Evolutionary conservation across 2,888 invertebrate genomes (phyloP), one percentile per base, ranked within the genome.

Genomic region (Microplitis deprimator): DNA sequence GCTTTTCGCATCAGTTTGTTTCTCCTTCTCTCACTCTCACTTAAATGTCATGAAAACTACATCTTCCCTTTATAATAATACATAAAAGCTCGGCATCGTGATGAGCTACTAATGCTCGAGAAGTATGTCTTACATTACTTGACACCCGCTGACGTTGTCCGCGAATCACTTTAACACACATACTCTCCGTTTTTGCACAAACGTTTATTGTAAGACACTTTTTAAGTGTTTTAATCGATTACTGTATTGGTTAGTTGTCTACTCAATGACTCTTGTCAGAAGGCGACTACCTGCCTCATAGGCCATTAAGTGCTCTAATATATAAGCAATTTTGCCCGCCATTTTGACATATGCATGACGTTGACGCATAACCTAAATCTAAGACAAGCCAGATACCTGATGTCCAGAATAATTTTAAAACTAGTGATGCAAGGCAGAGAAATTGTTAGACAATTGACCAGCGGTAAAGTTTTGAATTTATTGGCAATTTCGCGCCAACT

Each of bases 331-430:
- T 72, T 50, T 64, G 69, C 81, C 81, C 80, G 82, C 82, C 82
- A 83, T 83, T 81, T 83, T 83, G 82, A 82, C 83, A 81, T 82
- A 83, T 82, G 82, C 10, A 50, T 50, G 50, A 50, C 50, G 50
- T 50, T 50, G 3, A 50, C 50, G 79, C 80, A 81, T 77, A 50
- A 50, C 50, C 50, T 50, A 8, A 50, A 50, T 50, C 6, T 50
- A 1, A 50, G 50, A 29, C 29, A 29, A 29, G 29, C 29, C 50
- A 13, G 50, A 50, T 50, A 13, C 13, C 50, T 50, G 10, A 50
- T 7, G 50, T 6, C 50, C 50, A 13, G 50, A 50, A 50, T 50
- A 50, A 50, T 50, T 8, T 50, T 10, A 13, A 50, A 50, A 20
- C 20, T 17, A 17, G 20, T 20, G 20, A 20, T 1, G 20, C 20